Percentiles rank a stretch among this genome's conserved stretches.
phyloP scores from a whole-genome alignment of 2,113 vertebrate genomes.

The Gallinago paraguaiae region DNA sequence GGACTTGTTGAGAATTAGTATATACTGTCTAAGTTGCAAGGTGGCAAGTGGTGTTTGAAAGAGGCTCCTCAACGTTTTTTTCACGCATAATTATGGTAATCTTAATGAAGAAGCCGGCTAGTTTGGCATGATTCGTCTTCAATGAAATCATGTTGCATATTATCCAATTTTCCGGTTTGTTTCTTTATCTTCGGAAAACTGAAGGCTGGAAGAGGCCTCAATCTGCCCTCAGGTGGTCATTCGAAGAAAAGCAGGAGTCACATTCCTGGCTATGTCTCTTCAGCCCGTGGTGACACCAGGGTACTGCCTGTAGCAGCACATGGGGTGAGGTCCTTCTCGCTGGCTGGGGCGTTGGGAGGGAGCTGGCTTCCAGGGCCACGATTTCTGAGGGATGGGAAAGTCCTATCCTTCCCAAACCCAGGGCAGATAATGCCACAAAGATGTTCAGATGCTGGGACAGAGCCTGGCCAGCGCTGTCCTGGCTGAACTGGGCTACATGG shows the following conservation, averaged over 20 bases:
- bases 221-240: background rate
- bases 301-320: background rate
- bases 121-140: background rate
- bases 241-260: background rate
- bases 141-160: background rate
- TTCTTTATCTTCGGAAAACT: fast-evolving
- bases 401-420: background rate
- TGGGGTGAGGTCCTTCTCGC: background rate
- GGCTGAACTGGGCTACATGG: background rate
- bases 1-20: background rate
- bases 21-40: background rate
- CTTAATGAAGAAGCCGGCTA: background rate
- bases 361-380: background rate
- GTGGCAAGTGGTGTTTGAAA: background rate
- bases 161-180: background rate
- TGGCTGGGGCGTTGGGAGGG: fast-evolving
- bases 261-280: background rate
- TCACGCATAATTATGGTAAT: background rate
- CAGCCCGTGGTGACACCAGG: fast-evolving
- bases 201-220: background rate
- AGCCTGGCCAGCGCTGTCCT: background rate
- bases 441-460: background rate
- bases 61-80: background rate
- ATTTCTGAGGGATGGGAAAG: background rate
- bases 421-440: background rate